Conservation (phyloP, 2,888 invertebrate genomes). For the Clanis bilineata region DNA sequence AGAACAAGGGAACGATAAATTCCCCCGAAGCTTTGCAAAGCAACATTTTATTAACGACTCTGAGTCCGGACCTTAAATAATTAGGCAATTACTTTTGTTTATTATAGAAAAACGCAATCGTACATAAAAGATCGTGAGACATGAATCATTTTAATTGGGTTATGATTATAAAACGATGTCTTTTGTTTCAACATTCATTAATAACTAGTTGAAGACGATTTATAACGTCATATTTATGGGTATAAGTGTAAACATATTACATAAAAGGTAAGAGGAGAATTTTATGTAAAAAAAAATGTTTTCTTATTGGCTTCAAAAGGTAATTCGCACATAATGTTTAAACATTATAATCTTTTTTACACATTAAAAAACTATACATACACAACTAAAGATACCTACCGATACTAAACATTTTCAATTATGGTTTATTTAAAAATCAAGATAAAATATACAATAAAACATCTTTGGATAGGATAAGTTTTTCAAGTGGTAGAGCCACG, state of each 20-base stretch:
- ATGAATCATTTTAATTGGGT: conserved; percentile 37
- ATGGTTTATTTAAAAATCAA: too few relatives aligned
- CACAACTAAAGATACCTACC: too few relatives aligned
- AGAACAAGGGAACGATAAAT: conserved; percentile 59
- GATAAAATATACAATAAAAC: too few relatives aligned
- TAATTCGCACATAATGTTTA: too few relatives aligned
- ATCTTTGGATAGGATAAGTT: too few relatives aligned
- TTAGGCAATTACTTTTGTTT: conserved; percentile 72
- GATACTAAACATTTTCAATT: too few relatives aligned
- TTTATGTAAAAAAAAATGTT: too few relatives aligned
- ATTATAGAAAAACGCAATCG: conserved; percentile 57
- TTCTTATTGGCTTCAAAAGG: too few relatives aligned
- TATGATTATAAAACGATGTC: conserved; percentile 14
- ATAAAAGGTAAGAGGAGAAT: too few relatives aligned
- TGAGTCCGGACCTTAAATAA: conserved; percentile 58
- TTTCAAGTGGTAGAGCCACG: too few relatives aligned
- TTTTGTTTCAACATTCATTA: conserved; percentile 5
- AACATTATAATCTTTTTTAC: too few relatives aligned
- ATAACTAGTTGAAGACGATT: not conserved
- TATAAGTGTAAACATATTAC: not conserved
- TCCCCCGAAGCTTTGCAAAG: conserved; percentile 54
- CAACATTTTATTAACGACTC: conserved; percentile 50
- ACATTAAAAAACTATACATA: too few relatives aligned
- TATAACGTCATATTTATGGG: not conserved
- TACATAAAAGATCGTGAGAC: conserved; percentile 46